Conservation (phyloP, 2,888 invertebrate genomes). For the Torymus auratus region DNA sequence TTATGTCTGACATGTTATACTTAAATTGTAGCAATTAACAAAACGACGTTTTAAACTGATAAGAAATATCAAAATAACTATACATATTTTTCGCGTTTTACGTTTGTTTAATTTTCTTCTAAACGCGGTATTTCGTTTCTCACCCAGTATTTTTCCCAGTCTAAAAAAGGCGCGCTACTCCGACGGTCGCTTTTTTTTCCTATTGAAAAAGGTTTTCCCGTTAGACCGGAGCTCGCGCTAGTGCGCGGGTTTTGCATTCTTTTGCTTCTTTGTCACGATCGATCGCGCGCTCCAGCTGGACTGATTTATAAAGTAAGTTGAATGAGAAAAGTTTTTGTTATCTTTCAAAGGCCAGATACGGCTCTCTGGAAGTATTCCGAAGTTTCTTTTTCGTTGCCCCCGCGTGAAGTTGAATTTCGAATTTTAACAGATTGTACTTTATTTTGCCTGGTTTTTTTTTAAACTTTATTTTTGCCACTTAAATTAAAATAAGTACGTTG, state of each 20-base stretch:
- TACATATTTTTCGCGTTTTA: too few species aligned
- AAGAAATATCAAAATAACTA: too few species aligned
- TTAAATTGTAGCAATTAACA: too few species aligned
- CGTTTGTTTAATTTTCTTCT: too few species aligned
- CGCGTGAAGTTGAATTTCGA: conserved; percentile 52
- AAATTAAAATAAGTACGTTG: conserved; percentile 38
- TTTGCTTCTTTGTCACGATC: conserved; percentile 58
- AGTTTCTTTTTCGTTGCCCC: conserved; percentile 43
- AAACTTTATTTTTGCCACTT: neutral
- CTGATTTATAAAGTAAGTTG: conserved; percentile 60
- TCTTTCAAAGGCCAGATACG: conserved; percentile 58
- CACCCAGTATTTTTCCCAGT: too few species aligned
- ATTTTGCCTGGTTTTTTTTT: conserved; percentile 24
- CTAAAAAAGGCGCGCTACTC: too few species aligned
- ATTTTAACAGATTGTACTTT: conserved; percentile 56
- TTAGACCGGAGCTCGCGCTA: conserved; percentile 27
- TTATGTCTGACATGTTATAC: too few species aligned
- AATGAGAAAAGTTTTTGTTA: conserved; percentile 60
- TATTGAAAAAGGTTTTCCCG: conserved; percentile 39
- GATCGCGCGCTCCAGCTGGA: conserved; percentile 53
- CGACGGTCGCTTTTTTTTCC: neutral
- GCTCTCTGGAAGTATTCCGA: conserved; percentile 39
- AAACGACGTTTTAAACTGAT: too few species aligned
- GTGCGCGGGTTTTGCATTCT: conserved; percentile 56
- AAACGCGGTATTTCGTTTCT: too few species aligned